Conservation (phyloP, 2,797 vertebrate species). For the Pachyuromys duprasi region DNA sequence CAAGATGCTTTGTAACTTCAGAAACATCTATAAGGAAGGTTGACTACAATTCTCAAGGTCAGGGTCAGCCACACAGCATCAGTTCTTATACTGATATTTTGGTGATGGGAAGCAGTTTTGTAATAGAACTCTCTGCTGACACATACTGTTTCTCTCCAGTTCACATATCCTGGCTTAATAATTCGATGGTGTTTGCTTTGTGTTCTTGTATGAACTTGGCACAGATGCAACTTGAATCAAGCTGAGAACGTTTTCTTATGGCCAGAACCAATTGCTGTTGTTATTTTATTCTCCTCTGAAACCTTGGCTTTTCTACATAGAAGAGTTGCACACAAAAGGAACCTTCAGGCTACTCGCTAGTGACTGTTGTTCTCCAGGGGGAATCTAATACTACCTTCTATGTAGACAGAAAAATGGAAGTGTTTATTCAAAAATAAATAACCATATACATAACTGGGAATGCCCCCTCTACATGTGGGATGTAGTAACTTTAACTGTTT, state of each 20-base stretch:
- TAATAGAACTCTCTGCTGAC: background rate
- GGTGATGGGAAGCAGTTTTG: background rate
- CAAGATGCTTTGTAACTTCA: background rate
- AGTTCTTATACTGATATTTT: background rate
- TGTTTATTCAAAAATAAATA: constrained; percentile 6
- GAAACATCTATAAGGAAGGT: background rate
- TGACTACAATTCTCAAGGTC: constrained; percentile 42
- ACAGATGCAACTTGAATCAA: constrained; percentile 5
- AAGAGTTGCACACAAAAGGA: background rate
- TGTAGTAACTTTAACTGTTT: background rate
- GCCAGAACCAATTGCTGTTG: background rate
- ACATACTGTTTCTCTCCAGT: background rate
- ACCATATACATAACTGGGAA: background rate
- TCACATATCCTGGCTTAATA: constrained; percentile 17
- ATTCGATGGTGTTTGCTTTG: background rate
- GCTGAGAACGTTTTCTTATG: constrained; percentile 9
- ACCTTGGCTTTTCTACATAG: background rate
- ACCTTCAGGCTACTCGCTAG: background rate
- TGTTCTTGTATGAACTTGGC: constrained; percentile 43
- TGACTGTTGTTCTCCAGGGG: background rate
- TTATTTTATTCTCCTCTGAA: background rate
- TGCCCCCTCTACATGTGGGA: background rate
- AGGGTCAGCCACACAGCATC: background rate
- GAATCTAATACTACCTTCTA: background rate
- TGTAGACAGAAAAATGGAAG: background rate